Conservation (phyloP, 2,113 vertebrate genomes). For the Pardalotus punctatus region DNA sequence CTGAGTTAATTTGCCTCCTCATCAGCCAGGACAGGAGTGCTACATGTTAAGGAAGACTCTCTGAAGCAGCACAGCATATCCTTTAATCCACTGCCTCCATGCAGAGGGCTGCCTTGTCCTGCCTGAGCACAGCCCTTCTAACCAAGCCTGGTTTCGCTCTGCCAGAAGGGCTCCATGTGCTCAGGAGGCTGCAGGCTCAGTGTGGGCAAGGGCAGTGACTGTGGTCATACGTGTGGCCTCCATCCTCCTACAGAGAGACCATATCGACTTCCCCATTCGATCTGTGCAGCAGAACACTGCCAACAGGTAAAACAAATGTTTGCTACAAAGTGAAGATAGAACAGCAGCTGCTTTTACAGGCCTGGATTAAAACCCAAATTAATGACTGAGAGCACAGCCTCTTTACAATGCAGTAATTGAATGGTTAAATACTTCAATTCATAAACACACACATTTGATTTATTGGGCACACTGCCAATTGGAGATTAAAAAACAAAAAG, state of each 20-base stretch:
- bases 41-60: neutral
- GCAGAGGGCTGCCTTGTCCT: neutral
- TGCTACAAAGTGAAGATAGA: neutral
- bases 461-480: neutral
- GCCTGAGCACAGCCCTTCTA: neutral
- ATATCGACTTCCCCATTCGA: fast-evolving
- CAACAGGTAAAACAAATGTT: neutral
- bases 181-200: neutral
- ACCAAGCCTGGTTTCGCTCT: neutral
- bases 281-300: neutral
- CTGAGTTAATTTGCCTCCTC: neutral
- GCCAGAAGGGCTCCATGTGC: neutral
- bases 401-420: neutral
- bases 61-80: neutral
- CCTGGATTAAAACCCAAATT: neutral
- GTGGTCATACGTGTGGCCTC: neutral
- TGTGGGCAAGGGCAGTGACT: neutral
- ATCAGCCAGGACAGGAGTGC: neutral
- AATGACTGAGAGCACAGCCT: neutral
- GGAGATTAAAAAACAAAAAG: neutral
- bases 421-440: conserved; percentile 28
- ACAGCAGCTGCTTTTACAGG: neutral
- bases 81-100: neutral
- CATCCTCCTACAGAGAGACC: fast-evolving
- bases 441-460: neutral